Evolutionary conservation across 2,797 vertebrate genomes (phyloP), one percentile per base, ranked within the genome.

Genomic region (Amniataba percoides): DNA sequence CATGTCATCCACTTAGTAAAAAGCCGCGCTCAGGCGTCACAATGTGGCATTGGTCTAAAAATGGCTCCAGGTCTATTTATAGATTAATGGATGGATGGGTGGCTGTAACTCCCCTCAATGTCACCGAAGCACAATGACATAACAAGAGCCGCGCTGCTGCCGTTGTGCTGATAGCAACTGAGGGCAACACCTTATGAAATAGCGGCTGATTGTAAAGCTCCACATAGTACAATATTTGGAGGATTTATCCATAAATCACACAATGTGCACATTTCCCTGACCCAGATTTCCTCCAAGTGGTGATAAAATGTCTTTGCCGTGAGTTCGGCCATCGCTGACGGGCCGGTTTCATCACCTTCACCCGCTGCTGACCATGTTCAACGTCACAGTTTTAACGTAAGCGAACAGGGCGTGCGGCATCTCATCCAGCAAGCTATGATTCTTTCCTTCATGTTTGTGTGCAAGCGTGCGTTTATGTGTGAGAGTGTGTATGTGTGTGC

Each of bases 31-130:
- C 45, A 39, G 43, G 63, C 71, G 12, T 82, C 84, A 86, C 70
- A 71, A 56, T 52, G 81, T 87, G 85, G 64, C 71, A 62, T 78
- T 34, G 83, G 71, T 78, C 87, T 92, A 91, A 79, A 90, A 90
- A 92, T 90, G 81, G 84, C 86, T 86, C 57, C 63, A 18, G 68
- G 31, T 82, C 87, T 93, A 92, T 93, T 90, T 93, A 84, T 92
- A 93, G 92, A 58, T 52, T 49, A 61, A 73, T 82, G 65, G 81
- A 70, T 80, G 65, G 80, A 70, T 74, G 69, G 59, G 78, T 74
- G 80, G 53, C 69, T 88, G 88, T 62, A 70, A 73, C 62, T 81
- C 74, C 64, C 53, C 23, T 84, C 90, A 92, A 83, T 88, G 88
- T 91, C 85, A 91, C 72, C 4, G 19, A 77, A 57, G 45, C 56